Conservation (phyloP, 1,140 invertebrate species). For the Camponotus vicinus region DNA sequence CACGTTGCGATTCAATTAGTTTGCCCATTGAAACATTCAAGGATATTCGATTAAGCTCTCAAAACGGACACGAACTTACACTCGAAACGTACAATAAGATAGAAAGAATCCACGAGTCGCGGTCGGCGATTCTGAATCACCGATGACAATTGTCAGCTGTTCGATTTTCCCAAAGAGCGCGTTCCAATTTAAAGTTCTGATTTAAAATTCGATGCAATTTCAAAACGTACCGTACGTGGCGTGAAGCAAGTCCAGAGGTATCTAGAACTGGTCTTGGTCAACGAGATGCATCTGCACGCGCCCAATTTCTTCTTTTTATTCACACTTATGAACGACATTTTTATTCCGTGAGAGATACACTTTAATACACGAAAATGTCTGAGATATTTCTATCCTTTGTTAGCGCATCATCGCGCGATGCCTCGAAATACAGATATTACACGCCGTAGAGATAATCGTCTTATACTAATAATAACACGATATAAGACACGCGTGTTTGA, state of each 20-base stretch:
- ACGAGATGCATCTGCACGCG: constrained; percentile 19
- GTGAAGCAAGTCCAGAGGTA: constrained; percentile 74
- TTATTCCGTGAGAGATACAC: neutral
- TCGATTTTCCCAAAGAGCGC: neutral
- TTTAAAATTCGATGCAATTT: neutral
- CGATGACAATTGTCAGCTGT: neutral
- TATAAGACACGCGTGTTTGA: constrained; percentile 5
- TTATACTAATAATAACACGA: neutral
- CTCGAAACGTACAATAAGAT: neutral
- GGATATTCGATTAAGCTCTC: constrained; percentile 32
- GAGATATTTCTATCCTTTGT: neutral
- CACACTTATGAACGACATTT: constrained; percentile 68
- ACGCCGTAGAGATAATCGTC: too few species aligned
- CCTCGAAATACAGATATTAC: neutral
- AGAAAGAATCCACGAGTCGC: neutral
- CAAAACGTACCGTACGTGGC: constrained; percentile 76
- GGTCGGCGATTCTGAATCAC: neutral
- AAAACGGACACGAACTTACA: constrained; percentile 13
- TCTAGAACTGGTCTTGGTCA: constrained; percentile 64
- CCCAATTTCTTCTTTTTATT: constrained; percentile 31
- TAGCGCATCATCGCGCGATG: neutral
- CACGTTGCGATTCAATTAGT: constrained; percentile 16
- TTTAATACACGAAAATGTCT: neutral
- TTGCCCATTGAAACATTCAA: constrained; percentile 30
- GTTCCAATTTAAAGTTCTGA: neutral